Percentiles rank a stretch among this genome's conserved stretches.
Conservation (phyloP, 2,113 vertebrate genomes). For the Pogonocichla stellata region DNA sequence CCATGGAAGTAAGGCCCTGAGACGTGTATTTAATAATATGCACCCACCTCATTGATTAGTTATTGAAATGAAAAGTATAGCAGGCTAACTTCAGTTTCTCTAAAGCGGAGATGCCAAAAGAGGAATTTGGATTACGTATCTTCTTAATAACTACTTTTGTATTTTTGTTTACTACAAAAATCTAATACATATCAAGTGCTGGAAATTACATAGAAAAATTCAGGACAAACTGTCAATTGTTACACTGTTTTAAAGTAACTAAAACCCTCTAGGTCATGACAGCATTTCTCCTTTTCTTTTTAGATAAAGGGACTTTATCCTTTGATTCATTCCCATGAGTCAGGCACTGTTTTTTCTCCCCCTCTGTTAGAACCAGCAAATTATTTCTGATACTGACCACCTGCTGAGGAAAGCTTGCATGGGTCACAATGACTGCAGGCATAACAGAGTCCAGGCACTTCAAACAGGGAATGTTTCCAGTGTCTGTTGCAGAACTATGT, state of each 20-base stretch:
- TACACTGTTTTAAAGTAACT: neutral
- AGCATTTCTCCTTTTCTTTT: neutral
- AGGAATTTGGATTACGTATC: neutral
- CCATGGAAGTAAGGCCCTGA: neutral
- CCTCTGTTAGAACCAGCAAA: neutral
- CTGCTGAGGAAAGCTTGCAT: neutral
- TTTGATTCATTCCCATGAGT: neutral
- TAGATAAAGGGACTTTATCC: neutral
- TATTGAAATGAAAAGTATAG: neutral
- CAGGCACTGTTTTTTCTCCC: fast-evolving
- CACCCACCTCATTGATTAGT: neutral
- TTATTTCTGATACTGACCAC: neutral
- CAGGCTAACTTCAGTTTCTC: neutral
- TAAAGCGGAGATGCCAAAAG: neutral
- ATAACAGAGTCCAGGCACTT: neutral
- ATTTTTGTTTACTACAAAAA: neutral
- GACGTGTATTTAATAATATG: neutral
- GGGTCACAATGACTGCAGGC: neutral
- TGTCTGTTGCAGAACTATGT: neutral
- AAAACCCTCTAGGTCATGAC: neutral
- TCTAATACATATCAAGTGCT: neutral
- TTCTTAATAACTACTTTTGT: neutral
- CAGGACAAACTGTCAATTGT: neutral
- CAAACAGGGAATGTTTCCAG: neutral
- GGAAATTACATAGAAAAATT: neutral